Evolutionary conservation across 92 coral and sea anemone species (phyloP).

Genomic region (Epizoanthus scotinus): DNA sequence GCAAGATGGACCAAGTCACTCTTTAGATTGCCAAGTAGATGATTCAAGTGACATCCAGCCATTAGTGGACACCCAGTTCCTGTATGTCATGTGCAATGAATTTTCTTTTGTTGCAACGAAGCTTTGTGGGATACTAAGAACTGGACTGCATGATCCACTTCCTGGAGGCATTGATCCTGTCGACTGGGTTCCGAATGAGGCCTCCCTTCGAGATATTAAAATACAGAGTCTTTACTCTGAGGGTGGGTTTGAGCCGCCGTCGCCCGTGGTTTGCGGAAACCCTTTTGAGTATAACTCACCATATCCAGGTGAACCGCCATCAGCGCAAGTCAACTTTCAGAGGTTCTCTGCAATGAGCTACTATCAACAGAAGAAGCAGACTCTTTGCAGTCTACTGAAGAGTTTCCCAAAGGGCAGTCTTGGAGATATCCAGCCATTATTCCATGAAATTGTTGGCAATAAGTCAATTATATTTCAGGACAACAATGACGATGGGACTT

Average conservation of each 20-base stretch:
- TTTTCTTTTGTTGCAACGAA: conserved; percentile 62
- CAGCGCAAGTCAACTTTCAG: conserved; percentile 34
- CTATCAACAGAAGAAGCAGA: conserved; percentile 69
- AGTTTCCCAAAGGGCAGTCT: conserved; percentile 57
- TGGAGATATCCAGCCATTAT: conserved; percentile 59
- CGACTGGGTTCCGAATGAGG: conserved; percentile 71
- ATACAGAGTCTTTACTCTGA: conserved; percentile 30
- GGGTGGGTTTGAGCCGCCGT: conserved; percentile 31
- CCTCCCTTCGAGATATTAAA: conserved; percentile 58
- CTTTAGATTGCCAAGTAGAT: conserved; percentile 10
- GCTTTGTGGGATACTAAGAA: conserved; percentile 51
- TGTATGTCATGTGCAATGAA: conserved; percentile 68
- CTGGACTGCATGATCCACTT: conserved; percentile 71
- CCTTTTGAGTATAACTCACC: neutral
- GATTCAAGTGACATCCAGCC: conserved; percentile 9
- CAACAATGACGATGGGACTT: conserved; percentile 28
- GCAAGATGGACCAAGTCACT: neutral
- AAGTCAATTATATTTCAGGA: conserved; percentile 67
- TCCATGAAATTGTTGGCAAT: conserved; percentile 82
- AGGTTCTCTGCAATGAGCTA: conserved; percentile 62
- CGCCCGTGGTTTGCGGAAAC: conserved; percentile 16
- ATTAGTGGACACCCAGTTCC: conserved; percentile 59
- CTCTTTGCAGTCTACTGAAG: conserved; percentile 55
- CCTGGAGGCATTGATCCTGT: conserved; percentile 77
- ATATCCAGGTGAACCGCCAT: neutral